A percentile compares a stretch with the other conserved stretches of the same genome.
These are phyloP conservation scores for Eledone cirrhosa DNA, from an alignment of 2,888 invertebrate species.

Conservation along the genomic window DNA sequence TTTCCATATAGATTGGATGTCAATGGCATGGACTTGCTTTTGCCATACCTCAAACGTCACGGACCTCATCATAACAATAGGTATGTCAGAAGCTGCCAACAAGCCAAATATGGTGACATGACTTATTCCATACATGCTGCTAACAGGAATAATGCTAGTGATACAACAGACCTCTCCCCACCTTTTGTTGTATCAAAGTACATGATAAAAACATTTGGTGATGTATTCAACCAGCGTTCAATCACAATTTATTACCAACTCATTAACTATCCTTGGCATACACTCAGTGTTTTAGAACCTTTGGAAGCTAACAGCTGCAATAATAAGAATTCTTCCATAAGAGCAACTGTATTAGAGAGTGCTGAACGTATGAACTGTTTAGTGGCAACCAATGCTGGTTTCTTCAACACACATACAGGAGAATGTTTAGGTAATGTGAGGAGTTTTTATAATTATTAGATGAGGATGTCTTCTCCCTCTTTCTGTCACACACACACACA, in stretches of 20 bases:
- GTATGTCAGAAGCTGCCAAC: conserved; percentile 53
- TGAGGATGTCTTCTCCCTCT: no score
- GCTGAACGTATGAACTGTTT: conserved; percentile 54
- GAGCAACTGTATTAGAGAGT: conserved; percentile 55
- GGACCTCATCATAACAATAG: conserved; percentile 48
- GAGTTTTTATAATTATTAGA: background rate
- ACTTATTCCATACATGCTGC: conserved; percentile 47
- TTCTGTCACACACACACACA: no score
- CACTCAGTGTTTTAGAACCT: conserved; percentile 65
- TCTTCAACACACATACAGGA: conserved; percentile 62
- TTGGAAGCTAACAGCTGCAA: conserved; percentile 57
- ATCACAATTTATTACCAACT: conserved; percentile 43
- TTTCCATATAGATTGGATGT: no score
- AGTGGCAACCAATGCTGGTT: conserved; percentile 66
- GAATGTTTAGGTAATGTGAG: conserved; percentile 59
- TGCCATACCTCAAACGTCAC: conserved; percentile 41
- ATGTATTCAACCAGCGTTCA: conserved; percentile 34
- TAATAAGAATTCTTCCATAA: conserved; percentile 35
- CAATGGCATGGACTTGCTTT: conserved; percentile 5
- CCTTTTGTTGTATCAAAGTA: conserved; percentile 45
- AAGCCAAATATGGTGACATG: conserved; percentile 51
- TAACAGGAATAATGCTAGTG: conserved; percentile 25
- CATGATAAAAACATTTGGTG: conserved; percentile 38
- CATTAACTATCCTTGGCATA: conserved; percentile 58
- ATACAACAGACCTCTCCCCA: conserved; percentile 23